These are phyloP conservation scores for Todiramphus chloris DNA, from an alignment of 2,113 vertebrate species.

Conservation along the genomic window DNA sequence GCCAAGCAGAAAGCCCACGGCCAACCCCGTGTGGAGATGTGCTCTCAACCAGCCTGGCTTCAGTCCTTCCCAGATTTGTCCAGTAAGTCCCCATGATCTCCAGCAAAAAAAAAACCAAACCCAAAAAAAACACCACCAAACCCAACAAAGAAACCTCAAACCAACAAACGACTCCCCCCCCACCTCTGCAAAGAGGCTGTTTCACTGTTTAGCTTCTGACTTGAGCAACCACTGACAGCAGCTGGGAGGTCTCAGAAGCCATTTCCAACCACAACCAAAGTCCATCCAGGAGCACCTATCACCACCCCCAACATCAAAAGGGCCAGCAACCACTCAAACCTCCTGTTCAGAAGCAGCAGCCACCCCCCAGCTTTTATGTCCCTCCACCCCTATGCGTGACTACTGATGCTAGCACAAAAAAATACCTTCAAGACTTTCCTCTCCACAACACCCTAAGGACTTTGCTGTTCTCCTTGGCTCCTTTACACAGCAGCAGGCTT, in stretches of 20 bases:
- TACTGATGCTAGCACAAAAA: background rate
- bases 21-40: background rate
- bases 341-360: background rate
- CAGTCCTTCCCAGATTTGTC: background rate
- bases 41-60: background rate
- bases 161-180: background rate
- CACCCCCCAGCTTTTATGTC: background rate
- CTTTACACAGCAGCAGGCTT: background rate
- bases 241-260: background rate
- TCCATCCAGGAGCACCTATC: rapidly evolving
- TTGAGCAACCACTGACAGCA: background rate
- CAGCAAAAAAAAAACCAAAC: background rate
- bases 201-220: background rate
- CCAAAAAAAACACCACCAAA: too few species aligned
- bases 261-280: background rate
- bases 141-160: too few species aligned
- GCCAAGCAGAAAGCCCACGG: rapidly evolving
- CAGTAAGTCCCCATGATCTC: background rate
- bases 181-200: background rate
- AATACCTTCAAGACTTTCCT: background rate
- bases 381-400: too few species aligned
- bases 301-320: too few species aligned
- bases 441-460: rapidly evolving
- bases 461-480: too few species aligned
- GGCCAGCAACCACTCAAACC: background rate